These are phyloP conservation scores for Ooceraea biroi DNA, from an alignment of 1,140 invertebrate species.

Conservation along the genomic window DNA sequence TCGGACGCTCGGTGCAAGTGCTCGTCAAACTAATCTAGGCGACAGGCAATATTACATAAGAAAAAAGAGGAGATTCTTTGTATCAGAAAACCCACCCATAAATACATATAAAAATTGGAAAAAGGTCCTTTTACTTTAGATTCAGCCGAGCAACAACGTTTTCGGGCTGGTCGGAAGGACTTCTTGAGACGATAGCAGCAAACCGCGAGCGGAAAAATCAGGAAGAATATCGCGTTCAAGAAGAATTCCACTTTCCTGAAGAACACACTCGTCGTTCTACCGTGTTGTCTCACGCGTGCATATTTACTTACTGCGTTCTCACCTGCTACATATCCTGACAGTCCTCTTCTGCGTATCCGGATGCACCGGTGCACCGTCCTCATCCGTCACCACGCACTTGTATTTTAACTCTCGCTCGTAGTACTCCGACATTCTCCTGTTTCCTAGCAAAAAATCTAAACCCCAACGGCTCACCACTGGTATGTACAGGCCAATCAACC, in stretches of 20 bases:
- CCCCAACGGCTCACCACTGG: constrained; percentile 69
- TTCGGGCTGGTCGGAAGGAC: neutral
- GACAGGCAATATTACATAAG: neutral
- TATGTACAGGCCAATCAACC: constrained; percentile 64
- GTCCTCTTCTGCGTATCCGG: constrained; percentile 65
- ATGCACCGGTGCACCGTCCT: constrained; percentile 62
- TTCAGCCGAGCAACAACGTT: constrained; percentile 28
- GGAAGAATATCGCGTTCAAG: constrained; percentile 68
- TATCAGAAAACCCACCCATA: neutral
- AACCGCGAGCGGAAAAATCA: constrained; percentile 66
- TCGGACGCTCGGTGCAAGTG: constrained; percentile 32
- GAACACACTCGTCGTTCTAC: neutral
- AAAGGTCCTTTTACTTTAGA: constrained; percentile 68
- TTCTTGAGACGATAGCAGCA: constrained; percentile 52
- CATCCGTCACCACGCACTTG: constrained; percentile 46
- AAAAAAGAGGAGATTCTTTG: neutral
- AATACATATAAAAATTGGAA: neutral
- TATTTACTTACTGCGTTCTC: neutral
- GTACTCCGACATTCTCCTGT: constrained; percentile 41
- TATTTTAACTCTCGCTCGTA: constrained; percentile 61
- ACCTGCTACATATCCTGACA: constrained; percentile 69
- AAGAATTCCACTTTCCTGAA: constrained; percentile 65
- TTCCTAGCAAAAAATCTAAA: constrained; percentile 57
- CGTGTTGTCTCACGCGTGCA: neutral
- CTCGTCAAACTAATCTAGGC: constrained; percentile 66